phyloP scores from a whole-genome alignment of 2,888 invertebrate species.

The Orchesellides sinensis region DNA sequence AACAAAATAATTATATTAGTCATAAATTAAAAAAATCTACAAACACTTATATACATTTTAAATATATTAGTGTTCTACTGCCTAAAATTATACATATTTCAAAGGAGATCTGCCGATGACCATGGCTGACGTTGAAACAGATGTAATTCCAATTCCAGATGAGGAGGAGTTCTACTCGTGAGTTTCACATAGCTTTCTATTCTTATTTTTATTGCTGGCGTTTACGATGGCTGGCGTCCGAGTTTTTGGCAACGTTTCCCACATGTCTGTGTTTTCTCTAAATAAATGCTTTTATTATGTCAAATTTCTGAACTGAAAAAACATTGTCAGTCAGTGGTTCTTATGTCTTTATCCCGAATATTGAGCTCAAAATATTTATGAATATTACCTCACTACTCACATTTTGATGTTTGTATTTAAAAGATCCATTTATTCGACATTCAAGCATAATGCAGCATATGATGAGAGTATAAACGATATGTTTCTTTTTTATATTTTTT shows the following conservation, averaged over 20 bases:
- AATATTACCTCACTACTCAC: too few species aligned
- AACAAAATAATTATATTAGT: background rate
- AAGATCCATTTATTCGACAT: too few species aligned
- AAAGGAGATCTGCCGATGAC: conserved; percentile 7
- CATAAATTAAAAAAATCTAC: background rate
- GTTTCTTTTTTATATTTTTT: conserved; percentile 6
- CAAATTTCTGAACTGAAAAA: background rate
- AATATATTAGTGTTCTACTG: background rate
- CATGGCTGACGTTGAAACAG: conserved; percentile 45
- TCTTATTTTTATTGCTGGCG: conserved; percentile 4
- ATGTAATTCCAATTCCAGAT: conserved; percentile 39
- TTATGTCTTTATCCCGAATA: background rate
- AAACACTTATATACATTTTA: background rate
- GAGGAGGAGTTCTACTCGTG: conserved; percentile 49
- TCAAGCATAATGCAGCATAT: too few species aligned
- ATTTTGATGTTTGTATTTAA: too few species aligned
- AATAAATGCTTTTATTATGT: background rate
- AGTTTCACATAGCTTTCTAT: conserved; percentile 3
- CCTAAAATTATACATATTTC: conserved; percentile 5
- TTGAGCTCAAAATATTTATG: background rate
- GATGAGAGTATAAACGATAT: background rate
- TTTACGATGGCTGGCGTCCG: conserved; percentile 8
- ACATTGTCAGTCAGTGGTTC: background rate
- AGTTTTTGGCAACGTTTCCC: conserved; percentile 39
- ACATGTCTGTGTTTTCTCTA: background rate